Evolutionary conservation across 2,797 vertebrate genomes (phyloP).

Genomic region (Triplophysa yarkandensis): DNA sequence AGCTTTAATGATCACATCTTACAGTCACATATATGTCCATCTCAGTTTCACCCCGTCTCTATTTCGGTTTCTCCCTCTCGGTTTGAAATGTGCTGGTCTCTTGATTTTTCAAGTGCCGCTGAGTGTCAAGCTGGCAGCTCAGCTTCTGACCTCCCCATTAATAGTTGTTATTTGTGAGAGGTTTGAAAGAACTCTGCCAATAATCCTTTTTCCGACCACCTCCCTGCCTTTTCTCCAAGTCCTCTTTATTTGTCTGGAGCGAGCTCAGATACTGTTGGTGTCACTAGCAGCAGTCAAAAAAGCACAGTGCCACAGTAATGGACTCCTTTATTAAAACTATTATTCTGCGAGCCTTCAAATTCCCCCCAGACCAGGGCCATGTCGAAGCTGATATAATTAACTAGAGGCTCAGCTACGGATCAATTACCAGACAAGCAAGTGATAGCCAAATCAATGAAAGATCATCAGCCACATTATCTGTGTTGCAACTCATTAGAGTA

Average conservation of each 20-base stretch:
- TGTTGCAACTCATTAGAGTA: conserved; percentile 99
- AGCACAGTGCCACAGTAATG: conserved; percentile 86
- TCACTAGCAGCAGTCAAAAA: conserved; percentile 64
- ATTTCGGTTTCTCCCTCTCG: conserved; percentile 28
- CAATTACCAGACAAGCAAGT: conserved; percentile 99
- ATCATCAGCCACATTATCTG: conserved; percentile 99
- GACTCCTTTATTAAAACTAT: conserved; percentile 99
- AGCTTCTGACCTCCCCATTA: conserved; percentile 93
- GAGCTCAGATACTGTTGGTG: conserved; percentile 62
- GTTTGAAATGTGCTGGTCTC: conserved; percentile 81
- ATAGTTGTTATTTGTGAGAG: conserved; percentile 96
- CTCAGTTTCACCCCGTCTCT: conserved; percentile 37
- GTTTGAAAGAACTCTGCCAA: conserved; percentile 71
- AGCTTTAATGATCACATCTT: background rate
- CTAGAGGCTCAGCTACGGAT: conserved; percentile 99
- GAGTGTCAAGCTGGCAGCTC: conserved; percentile 88
- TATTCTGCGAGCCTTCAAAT: conserved; percentile 98
- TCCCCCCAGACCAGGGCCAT: conserved; percentile 90
- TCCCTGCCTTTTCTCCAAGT: conserved; percentile 59
- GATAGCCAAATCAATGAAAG: conserved; percentile 99
- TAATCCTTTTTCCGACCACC: conserved; percentile 23
- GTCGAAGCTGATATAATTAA: conserved; percentile 99
- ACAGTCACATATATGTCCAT: conserved; percentile 10
- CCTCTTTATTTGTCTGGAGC: conserved; percentile 51
- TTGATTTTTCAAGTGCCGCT: conserved; percentile 95